Evolutionary conservation across 2,888 invertebrate species (phyloP).

Genomic region (Drosophila longiperda): DNA sequence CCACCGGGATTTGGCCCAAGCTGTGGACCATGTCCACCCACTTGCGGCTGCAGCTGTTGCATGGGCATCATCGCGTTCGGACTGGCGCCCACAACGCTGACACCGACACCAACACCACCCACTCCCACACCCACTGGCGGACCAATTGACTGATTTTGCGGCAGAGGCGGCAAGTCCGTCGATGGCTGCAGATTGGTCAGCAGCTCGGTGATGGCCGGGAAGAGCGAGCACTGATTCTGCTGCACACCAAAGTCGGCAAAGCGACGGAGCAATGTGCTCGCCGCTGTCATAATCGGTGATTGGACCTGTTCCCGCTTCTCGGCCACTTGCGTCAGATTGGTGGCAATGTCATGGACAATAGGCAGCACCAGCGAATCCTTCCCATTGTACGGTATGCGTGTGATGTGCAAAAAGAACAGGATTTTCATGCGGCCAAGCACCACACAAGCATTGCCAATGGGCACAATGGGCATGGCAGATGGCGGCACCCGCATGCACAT

Average conservation of each 20-base stretch:
- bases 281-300: conserved; percentile 88
- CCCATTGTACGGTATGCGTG: conserved; percentile 88
- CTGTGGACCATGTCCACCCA: conserved; percentile 81
- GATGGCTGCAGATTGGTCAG: conserved; percentile 93
- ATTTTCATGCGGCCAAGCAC: conserved; percentile 94
- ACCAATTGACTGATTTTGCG: conserved; percentile 86
- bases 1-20: conserved; percentile 81
- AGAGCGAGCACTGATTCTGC: conserved; percentile 95
- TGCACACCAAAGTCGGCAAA: conserved; percentile 90
- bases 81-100: conserved; percentile 85
- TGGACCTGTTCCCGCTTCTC: conserved; percentile 90
- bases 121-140: conserved; percentile 79
- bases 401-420: conserved; percentile 94
- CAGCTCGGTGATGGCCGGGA: conserved; percentile 95
- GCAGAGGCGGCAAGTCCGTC: conserved; percentile 90
- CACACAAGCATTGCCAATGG: conserved; percentile 95
- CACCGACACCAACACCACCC: conserved; percentile 64
- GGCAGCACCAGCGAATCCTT: conserved; percentile 93
- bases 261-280: conserved; percentile 88
- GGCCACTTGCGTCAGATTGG: conserved; percentile 94
- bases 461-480: conserved; percentile 93
- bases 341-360: conserved; percentile 94
- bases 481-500: conserved; percentile 97
- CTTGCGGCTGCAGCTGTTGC: conserved; percentile 84
- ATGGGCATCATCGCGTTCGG: conserved; percentile 87